A percentile compares a stretch with the other conserved stretches of the same genome.
These are phyloP conservation scores for Lateolabrax maculatus DNA, from an alignment of 2,797 vertebrate genomes.

Conservation along the genomic window DNA sequence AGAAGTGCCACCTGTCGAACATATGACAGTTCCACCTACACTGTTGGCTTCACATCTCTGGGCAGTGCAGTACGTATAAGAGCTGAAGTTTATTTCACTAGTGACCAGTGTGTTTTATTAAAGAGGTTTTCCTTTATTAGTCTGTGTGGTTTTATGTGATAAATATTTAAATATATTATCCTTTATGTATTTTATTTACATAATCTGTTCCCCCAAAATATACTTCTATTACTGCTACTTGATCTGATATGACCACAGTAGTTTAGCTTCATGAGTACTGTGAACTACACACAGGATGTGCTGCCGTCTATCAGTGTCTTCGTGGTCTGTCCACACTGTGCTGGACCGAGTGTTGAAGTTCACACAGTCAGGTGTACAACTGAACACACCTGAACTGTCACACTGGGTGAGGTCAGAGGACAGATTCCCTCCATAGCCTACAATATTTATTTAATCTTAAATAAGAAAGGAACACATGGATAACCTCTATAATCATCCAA, in stretches of 20 bases:
- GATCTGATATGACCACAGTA: not conserved
- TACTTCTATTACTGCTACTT: not conserved
- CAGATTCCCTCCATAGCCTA: not conserved
- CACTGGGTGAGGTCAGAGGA: not conserved
- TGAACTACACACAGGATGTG: not conserved
- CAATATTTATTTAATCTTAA: not conserved
- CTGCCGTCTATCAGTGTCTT: not conserved
- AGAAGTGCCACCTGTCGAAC: not conserved
- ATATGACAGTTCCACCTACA: not conserved
- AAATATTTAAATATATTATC: not conserved
- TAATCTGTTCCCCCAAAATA: not conserved
- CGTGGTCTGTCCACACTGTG: not conserved
- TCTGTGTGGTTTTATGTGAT: not conserved
- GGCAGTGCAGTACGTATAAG: too few relatives aligned
- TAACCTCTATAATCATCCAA: not conserved
- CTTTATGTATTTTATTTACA: not conserved
- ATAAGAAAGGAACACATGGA: not conserved
- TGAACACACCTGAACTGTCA: not conserved
- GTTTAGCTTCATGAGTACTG: not conserved
- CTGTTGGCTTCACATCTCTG: not conserved
- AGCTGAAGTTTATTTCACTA: not conserved
- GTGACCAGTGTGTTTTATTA: too few relatives aligned
- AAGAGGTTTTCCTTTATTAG: not conserved
- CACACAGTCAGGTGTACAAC: not conserved
- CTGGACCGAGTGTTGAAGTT: too few relatives aligned